A percentile compares a stretch with the other conserved stretches of the same genome.
phyloP scores from a whole-genome alignment of 1,140 invertebrate genomes.

The Hylyphantes graminicola region DNA sequence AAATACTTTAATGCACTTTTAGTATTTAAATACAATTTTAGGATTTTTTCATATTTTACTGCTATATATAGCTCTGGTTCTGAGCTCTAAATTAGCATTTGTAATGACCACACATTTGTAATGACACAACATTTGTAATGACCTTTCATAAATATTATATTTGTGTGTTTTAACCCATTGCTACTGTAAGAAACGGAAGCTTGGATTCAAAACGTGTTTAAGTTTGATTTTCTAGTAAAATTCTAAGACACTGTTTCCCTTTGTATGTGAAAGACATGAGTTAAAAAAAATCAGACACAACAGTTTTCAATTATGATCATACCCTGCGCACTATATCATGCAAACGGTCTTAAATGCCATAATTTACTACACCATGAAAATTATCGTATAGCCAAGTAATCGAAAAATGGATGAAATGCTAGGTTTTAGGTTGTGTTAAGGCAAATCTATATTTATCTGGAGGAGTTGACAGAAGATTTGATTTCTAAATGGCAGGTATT shows the following conservation, averaged over 20 bases:
- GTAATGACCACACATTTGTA: too few species aligned
- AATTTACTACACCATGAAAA: slow-evolving; percentile 34
- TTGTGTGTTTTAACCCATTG: too few species aligned
- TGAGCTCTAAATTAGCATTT: slow-evolving; percentile 49
- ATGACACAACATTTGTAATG: not conserved
- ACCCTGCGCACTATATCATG: not conserved
- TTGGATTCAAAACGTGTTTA: not conserved
- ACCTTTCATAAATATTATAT: too few species aligned
- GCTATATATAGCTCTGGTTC: not conserved
- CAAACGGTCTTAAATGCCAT: slow-evolving; percentile 46
- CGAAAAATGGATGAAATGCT: too few species aligned
- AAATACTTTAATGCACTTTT: too few species aligned
- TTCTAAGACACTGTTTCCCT: slow-evolving; percentile 44
- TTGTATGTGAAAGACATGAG: slow-evolving; percentile 53
- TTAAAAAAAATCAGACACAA: slow-evolving; percentile 45
- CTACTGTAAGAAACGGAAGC: too few species aligned
- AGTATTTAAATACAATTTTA: not conserved
- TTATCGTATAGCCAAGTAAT: slow-evolving; percentile 10
- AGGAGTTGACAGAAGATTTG: too few species aligned
- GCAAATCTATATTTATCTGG: not conserved
- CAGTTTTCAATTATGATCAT: slow-evolving; percentile 1
- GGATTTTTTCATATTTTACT: not conserved
- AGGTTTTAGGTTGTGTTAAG: too few species aligned
- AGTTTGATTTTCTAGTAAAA: not conserved
- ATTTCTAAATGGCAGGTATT: slow-evolving; percentile 28